phyloP scores from a whole-genome alignment of 2,113 vertebrate genomes.

The Ptilonorhynchus violaceus region DNA sequence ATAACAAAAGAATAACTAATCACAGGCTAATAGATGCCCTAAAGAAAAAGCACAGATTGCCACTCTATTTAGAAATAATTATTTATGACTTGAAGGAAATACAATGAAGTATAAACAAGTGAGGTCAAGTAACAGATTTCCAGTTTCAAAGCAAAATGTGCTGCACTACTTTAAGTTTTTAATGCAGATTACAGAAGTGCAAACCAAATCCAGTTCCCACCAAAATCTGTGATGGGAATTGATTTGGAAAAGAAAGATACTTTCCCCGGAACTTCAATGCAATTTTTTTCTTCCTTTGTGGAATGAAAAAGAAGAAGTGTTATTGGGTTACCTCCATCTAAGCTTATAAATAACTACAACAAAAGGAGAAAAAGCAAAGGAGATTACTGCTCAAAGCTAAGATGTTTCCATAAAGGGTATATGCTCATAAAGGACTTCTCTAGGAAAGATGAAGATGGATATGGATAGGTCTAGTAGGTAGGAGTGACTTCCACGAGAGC shows the following conservation, averaged over 20 bases:
- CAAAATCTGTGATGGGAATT: neutral
- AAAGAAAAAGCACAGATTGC: neutral
- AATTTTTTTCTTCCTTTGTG: neutral
- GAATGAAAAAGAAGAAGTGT: neutral
- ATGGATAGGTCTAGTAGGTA: neutral
- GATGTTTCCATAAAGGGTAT: neutral
- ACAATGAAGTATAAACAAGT: neutral
- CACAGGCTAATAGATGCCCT: neutral
- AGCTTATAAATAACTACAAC: neutral
- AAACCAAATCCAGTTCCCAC: neutral
- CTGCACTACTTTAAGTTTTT: neutral
- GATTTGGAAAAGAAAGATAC: neutral
- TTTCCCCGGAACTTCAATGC: neutral
- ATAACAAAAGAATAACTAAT: neutral
- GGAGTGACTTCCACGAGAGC: neutral
- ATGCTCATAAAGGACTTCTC: neutral
- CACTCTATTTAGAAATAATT: neutral
- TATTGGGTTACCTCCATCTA: neutral
- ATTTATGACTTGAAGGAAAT: neutral
- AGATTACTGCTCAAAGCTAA: neutral
- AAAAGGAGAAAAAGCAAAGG: neutral
- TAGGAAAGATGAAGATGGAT: neutral
- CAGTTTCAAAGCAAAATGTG: neutral
- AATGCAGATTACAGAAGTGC: neutral
- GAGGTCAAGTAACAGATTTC: neutral